phyloP scores from a whole-genome alignment of 2,888 invertebrate genomes.

The Blastobasis adustella region DNA sequence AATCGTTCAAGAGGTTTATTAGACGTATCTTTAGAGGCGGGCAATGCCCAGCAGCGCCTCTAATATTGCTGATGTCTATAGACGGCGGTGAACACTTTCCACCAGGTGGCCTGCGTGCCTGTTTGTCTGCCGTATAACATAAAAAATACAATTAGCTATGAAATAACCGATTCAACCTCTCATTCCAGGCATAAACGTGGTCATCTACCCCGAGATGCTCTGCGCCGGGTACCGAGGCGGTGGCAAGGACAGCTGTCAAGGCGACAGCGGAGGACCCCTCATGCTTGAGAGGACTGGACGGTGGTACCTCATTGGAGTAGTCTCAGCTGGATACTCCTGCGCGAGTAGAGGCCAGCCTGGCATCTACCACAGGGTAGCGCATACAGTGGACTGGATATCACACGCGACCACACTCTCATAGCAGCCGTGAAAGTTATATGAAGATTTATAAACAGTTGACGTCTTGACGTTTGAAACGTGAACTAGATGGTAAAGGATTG shows the following conservation, averaged over 20 bases:
- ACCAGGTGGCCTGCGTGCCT: too few species aligned
- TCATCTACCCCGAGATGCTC: slow-evolving; percentile 96
- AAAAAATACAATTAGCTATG: too few species aligned
- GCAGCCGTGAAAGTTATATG: slow-evolving; percentile 9
- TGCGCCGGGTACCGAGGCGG: slow-evolving; percentile 94
- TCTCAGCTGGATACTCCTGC: slow-evolving; percentile 95
- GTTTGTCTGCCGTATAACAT: too few species aligned
- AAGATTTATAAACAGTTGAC: too few species aligned
- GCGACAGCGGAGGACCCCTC: slow-evolving; percentile 91
- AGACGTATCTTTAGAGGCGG: too few species aligned
- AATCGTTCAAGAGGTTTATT: too few species aligned
- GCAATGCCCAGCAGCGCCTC: too few species aligned
- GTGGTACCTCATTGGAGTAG: slow-evolving; percentile 93
- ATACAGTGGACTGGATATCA: slow-evolving; percentile 94
- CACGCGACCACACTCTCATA: slow-evolving; percentile 71
- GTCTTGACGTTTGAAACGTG: too few species aligned
- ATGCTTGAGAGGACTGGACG: slow-evolving; percentile 91
- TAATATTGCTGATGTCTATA: too few species aligned
- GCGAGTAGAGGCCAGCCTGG: slow-evolving; percentile 95
- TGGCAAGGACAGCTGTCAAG: slow-evolving; percentile 86
- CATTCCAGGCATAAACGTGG: slow-evolving; percentile 84
- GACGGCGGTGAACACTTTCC: too few species aligned
- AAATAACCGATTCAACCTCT: background rate
- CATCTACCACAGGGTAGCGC: slow-evolving; percentile 94
- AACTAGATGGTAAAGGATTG: too few species aligned